phyloP scores from a whole-genome alignment of 2,888 invertebrate genomes.

The Ochropleura leucogaster region DNA sequence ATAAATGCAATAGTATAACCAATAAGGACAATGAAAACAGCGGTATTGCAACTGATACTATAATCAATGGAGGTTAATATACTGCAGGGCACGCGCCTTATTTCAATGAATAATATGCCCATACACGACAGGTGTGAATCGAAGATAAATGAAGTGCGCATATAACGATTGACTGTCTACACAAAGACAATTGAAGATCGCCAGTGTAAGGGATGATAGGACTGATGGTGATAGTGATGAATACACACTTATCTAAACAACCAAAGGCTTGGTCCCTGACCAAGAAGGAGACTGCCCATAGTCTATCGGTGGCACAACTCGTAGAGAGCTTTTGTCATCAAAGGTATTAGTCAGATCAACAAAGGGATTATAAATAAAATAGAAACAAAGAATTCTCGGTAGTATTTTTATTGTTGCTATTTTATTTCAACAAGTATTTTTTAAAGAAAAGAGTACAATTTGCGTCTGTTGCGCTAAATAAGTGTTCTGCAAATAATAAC shows the following conservation, averaged over 20 bases:
- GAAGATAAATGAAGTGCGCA: constrained; percentile 9
- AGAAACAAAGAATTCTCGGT: background rate
- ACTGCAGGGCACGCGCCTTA: constrained; percentile 26
- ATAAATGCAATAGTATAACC: constrained; percentile 39
- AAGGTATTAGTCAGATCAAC: constrained; percentile 12
- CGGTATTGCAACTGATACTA: constrained; percentile 1
- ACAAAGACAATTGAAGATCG: constrained; percentile 5
- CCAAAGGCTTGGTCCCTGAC: background rate
- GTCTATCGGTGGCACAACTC: background rate
- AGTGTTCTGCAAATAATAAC: background rate
- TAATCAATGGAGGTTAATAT: constrained; percentile 19
- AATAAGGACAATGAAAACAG: constrained; percentile 24
- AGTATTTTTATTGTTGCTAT: background rate
- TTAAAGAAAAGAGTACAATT: background rate
- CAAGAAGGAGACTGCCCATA: background rate
- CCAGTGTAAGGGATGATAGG: background rate
- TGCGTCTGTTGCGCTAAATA: background rate
- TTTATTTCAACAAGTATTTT: background rate
- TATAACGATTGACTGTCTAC: constrained; percentile 5
- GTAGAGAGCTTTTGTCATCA: background rate
- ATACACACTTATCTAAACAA: background rate
- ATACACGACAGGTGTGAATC: constrained; percentile 22
- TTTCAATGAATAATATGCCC: constrained; percentile 13
- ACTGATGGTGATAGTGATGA: background rate
- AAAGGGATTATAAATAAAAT: constrained; percentile 11